These are phyloP conservation scores for Brachionus manjavacas DNA, from an alignment of 1,140 invertebrate genomes.

Conservation along the genomic window DNA sequence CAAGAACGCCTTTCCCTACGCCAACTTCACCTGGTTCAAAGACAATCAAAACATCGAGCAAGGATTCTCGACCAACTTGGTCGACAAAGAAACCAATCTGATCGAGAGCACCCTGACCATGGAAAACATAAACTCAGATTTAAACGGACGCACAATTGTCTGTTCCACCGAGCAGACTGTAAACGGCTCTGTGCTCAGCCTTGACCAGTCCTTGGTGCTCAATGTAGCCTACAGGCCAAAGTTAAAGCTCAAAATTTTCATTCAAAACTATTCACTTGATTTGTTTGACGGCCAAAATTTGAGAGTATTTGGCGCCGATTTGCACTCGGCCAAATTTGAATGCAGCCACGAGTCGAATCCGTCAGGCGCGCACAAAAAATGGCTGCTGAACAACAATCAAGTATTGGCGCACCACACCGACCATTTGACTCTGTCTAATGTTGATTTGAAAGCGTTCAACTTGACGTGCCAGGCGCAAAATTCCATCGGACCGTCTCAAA, in stretches of 20 bases:
- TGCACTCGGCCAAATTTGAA: neutral
- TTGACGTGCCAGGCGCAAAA: neutral
- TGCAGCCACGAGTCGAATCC: conserved; percentile 10
- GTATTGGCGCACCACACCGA: neutral
- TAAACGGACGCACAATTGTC: neutral
- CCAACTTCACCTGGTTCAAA: neutral
- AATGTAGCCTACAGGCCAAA: neutral
- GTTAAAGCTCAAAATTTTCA: neutral
- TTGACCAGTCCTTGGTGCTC: neutral
- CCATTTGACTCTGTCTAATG: neutral
- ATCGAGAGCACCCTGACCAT: neutral
- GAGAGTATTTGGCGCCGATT: neutral
- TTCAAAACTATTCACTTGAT: neutral
- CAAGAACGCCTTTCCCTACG: neutral
- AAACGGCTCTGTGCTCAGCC: neutral
- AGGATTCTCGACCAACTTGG: neutral
- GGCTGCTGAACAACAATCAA: neutral
- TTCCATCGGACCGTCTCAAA: neutral
- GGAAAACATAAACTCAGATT: neutral
- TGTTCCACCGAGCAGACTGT: neutral
- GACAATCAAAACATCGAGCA: neutral
- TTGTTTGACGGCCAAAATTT: neutral
- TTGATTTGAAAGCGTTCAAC: neutral
- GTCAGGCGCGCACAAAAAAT: neutral
- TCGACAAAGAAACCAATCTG: conserved; percentile 17